Evolutionary conservation across 2,888 invertebrate species (phyloP), one percentile per base, ranked within the genome.

Genomic region (Sceliomorpha sp.): DNA sequence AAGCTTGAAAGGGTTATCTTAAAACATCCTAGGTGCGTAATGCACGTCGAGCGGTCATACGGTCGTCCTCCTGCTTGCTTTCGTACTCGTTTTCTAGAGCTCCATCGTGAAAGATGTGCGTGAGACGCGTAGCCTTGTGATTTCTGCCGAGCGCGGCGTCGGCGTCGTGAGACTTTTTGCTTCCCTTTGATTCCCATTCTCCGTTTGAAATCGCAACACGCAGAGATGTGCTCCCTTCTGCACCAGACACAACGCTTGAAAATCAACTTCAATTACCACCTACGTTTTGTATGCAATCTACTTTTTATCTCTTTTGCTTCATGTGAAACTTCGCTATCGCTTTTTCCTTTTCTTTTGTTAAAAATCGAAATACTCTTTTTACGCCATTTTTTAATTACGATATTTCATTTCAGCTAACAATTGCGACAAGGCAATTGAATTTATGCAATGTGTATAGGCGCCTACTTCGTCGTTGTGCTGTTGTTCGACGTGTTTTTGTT

Each of bases 41-140:
- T 47, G 59, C 29, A 50, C 50, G 60, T 51, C 36, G 42, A 40
- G 12, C 34, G 56, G 31, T 53, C 45, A 56, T 60, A 60, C 64
- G 66, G 62, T 55, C 63, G 40, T 71, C 59, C 44, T 53, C 55
- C 62, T 58, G 37, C 40, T n/a, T n/a, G n/a, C 47, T 58, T 62
- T 47, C 51, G 40, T 37, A 62, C 47, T 62, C 32, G 53, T 66
- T 42, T 51, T 63, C 40, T 45, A 58, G 47, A 60, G 50, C 64
- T 59, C 56, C 60, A 64, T 48, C 50, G 50, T 20, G 34, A 59
- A 50, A 70, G 47, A 59, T 60, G 64, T 51, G 53, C 55, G 64
- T 64, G 64, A 70, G 70, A 70, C 56, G 70, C 40, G n/a, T n/a
- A 58, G 40, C 56, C 55, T 62, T 60, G 63, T 47, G 56, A 56